Evolutionary conservation across 2,888 invertebrate genomes (phyloP).

Genomic region (Strigamia crassipes): DNA sequence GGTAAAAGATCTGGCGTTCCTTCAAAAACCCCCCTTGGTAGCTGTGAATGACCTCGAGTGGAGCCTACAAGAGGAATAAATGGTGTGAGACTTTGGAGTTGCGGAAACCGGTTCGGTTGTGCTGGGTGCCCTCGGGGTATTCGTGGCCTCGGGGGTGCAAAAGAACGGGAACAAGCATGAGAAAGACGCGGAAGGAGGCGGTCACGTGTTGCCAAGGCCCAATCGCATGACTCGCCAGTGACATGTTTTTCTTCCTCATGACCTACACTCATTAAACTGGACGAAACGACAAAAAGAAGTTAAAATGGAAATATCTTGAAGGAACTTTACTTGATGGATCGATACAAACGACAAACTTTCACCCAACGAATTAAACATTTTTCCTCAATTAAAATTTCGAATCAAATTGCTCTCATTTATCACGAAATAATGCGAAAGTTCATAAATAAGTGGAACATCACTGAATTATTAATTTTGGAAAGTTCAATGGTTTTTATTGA

Average conservation of each 20-base stretch:
- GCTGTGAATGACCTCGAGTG: slow-evolving; percentile 29
- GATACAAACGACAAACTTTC: not conserved
- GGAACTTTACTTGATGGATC: not conserved
- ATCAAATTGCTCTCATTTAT: no score
- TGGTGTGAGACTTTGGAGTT: slow-evolving; percentile 9
- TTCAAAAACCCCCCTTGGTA: not conserved
- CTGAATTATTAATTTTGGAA: no score
- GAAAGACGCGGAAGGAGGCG: slow-evolving; percentile 26
- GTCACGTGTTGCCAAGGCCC: not conserved
- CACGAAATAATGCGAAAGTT: no score
- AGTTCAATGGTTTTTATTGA: no score
- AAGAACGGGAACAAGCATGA: slow-evolving; percentile 24
- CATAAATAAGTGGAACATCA: no score
- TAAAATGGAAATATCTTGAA: not conserved
- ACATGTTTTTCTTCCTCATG: slow-evolving; percentile 32
- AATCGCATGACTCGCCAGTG: not conserved
- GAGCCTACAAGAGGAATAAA: slow-evolving; percentile 12
- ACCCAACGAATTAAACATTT: not conserved
- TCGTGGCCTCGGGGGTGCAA: slow-evolving; percentile 13
- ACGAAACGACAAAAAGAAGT: not conserved
- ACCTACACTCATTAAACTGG: slow-evolving; percentile 1
- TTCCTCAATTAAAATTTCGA: not conserved
- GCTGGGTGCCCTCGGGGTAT: not conserved
- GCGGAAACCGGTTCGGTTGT: slow-evolving; percentile 13
- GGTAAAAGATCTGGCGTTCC: not conserved